Evolutionary conservation across 2,888 invertebrate genomes (phyloP).

Genomic region (Polyommatus icarus): DNA sequence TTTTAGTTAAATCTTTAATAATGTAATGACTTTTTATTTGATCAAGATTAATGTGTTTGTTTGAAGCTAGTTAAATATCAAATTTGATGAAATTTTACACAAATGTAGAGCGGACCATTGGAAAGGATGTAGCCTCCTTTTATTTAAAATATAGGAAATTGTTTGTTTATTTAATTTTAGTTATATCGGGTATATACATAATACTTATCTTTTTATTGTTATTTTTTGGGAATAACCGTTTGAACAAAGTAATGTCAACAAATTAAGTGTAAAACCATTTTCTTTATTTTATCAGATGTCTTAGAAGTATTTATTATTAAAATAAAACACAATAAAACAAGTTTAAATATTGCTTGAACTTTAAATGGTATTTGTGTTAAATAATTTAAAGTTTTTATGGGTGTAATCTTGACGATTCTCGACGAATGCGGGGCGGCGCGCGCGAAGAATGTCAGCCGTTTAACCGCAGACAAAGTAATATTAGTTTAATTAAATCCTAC

Average conservation of each 20-base stretch:
- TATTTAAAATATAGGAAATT: too few relatives aligned
- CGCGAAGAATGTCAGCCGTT: slow-evolving; percentile 5
- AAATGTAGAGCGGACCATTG: too few relatives aligned
- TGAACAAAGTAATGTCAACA: neutral
- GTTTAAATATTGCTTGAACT: slow-evolving; percentile 4
- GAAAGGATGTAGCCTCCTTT: too few relatives aligned
- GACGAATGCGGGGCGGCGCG: slow-evolving; percentile 9
- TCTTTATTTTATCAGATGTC: neutral
- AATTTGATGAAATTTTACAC: too few relatives aligned
- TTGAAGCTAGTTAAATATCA: too few relatives aligned
- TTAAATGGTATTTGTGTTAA: slow-evolving; percentile 11
- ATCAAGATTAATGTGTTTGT: neutral
- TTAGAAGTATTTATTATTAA: neutral
- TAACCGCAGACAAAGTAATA: slow-evolving; percentile 2
- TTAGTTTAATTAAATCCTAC: slow-evolving; percentile 8
- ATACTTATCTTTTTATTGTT: neutral
- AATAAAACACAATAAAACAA: neutral
- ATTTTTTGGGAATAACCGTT: neutral
- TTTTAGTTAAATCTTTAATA: neutral
- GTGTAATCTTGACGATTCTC: neutral
- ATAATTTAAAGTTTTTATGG: slow-evolving; percentile 7
- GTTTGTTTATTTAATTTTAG: too few relatives aligned
- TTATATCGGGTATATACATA: too few relatives aligned
- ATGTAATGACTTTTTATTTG: neutral
- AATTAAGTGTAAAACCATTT: neutral